phyloP scores from a whole-genome alignment of 2,113 vertebrate genomes.

The Apus apus region DNA sequence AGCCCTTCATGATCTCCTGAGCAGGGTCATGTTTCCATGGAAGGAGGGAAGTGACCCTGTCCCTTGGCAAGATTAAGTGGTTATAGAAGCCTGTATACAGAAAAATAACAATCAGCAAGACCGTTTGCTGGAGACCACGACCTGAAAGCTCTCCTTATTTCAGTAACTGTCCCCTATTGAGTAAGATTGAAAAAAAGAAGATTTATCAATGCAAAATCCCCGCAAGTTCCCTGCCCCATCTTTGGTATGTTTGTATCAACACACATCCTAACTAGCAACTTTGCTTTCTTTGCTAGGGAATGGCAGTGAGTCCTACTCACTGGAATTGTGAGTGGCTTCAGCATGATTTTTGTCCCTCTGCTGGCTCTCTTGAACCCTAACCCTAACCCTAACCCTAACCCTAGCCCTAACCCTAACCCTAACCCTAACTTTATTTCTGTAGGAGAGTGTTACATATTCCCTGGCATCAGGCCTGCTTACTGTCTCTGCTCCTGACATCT shows the following conservation, averaged over 20 bases:
- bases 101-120: background rate
- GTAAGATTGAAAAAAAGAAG: background rate
- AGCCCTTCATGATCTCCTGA: background rate
- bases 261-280: background rate
- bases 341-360: background rate
- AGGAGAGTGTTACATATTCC: background rate
- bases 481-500: background rate
- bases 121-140: background rate
- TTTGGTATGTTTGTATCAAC: background rate
- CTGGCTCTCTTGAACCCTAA: fast-evolving
- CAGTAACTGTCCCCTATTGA: background rate
- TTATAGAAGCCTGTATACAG: background rate
- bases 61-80: background rate
- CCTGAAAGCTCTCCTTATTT: background rate
- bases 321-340: background rate
- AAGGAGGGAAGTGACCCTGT: background rate
- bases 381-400: too few relatives aligned
- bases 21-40: background rate
- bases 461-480: background rate
- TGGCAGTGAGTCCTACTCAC: fast-evolving
- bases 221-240: background rate
- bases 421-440: too few relatives aligned
- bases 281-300: background rate
- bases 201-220: background rate
- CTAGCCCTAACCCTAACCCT: too few relatives aligned